These are phyloP conservation scores for Physella acuta DNA, from an alignment of 1,140 invertebrate genomes.

Conservation along the genomic window DNA sequence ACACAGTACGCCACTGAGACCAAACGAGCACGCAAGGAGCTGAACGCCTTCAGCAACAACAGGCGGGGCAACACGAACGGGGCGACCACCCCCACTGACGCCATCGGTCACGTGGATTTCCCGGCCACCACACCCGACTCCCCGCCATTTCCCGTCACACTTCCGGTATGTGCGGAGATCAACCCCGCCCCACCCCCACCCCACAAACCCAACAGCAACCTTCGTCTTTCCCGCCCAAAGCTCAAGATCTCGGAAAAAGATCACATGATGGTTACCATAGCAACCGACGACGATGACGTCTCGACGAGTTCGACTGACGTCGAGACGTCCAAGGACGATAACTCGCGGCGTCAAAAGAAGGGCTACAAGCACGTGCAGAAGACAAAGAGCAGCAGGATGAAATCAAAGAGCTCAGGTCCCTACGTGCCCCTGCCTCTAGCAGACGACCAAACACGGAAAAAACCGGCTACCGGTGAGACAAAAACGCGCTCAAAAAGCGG, in stretches of 20 bases:
- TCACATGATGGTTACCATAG: constrained; percentile 29
- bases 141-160: not conserved
- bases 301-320: constrained; percentile 25
- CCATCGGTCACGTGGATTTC: not conserved
- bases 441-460: no score
- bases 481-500: no score
- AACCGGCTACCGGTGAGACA: no score
- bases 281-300: constrained; percentile 26
- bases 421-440: not conserved
- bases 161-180: no score
- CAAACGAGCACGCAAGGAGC: constrained; percentile 22
- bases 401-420: not conserved
- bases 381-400: not conserved
- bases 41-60: constrained; percentile 23
- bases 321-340: not conserved
- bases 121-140: not conserved
- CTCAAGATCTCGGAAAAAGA: constrained; percentile 26
- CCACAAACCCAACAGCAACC: not conserved
- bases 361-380: not conserved
- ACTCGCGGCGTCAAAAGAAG: not conserved
- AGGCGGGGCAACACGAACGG: constrained; percentile 3
- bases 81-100: not conserved
- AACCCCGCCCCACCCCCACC: not conserved
- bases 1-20: constrained; percentile 28
- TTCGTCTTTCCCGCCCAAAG: constrained; percentile 24